These are phyloP conservation scores for Motacilla tschutschensis DNA, from an alignment of 2,113 vertebrate genomes.

Conservation along the genomic window DNA sequence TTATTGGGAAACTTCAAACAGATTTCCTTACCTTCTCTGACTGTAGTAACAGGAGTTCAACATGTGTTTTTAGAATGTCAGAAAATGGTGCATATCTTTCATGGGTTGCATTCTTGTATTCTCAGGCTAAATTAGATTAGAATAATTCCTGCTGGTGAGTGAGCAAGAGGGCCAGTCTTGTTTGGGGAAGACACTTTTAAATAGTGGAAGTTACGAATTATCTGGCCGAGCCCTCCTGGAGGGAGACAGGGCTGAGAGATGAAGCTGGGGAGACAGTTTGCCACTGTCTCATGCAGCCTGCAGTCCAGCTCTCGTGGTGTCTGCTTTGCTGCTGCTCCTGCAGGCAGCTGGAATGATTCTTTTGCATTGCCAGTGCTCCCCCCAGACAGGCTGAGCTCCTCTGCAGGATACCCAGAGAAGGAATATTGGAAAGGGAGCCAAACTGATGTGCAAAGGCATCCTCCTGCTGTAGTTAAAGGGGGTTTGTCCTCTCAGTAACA, in stretches of 20 bases:
- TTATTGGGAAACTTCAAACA: not conserved
- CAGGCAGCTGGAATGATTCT: not conserved
- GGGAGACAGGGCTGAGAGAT: not conserved
- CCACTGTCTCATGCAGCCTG: not conserved
- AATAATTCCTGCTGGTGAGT: not conserved
- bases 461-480: not conserved
- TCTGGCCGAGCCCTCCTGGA: not conserved
- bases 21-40: not conserved
- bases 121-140: not conserved
- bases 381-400: not conserved
- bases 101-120: not conserved
- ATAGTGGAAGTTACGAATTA: not conserved
- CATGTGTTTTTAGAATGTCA: not conserved
- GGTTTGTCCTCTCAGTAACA: not conserved
- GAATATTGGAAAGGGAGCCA: not conserved
- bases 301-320: rapidly evolving
- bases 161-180: not conserved
- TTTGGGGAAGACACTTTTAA: not conserved
- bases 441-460: not conserved
- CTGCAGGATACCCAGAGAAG: not conserved
- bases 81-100: not conserved
- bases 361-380: not conserved
- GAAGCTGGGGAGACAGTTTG: rapidly evolving
- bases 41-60: not conserved
- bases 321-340: not conserved